Percentiles rank a stretch among this genome's conserved stretches.
These are phyloP conservation scores for Protonibea diacanthus DNA, from an alignment of 2,797 vertebrate species.

Conservation along the genomic window DNA sequence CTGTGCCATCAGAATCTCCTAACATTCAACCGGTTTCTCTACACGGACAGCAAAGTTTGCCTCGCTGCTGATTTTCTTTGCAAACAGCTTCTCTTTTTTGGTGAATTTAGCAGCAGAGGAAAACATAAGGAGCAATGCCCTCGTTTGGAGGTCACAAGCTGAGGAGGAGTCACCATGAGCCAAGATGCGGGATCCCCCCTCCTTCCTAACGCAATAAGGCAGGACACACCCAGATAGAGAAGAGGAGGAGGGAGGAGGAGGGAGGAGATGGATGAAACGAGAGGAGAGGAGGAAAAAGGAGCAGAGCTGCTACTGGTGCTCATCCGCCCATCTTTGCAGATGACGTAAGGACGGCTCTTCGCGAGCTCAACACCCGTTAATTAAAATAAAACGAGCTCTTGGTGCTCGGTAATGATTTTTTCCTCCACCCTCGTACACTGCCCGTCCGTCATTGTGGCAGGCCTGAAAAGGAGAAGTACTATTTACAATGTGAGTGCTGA, in stretches of 20 bases:
- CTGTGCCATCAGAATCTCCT: neutral
- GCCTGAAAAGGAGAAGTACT: neutral
- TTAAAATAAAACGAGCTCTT: slow-evolving; percentile 34
- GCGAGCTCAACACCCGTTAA: slow-evolving; percentile 33
- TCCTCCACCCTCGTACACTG: neutral
- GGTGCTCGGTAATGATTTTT: neutral
- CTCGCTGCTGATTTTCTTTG: neutral
- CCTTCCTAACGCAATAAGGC: slow-evolving; percentile 79
- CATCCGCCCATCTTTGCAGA: slow-evolving; percentile 70
- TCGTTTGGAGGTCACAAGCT: slow-evolving; percentile 79
- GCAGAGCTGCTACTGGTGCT: slow-evolving; percentile 55
- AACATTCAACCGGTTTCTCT: neutral
- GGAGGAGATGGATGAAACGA: slow-evolving; percentile 60
- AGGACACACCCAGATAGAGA: slow-evolving; percentile 83
- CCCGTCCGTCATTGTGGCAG: neutral
- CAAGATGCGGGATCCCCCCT: slow-evolving; percentile 84
- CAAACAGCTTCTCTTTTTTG: slow-evolving; percentile 1
- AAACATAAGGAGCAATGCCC: slow-evolving; percentile 66
- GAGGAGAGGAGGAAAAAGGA: slow-evolving; percentile 61
- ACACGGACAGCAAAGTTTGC: slow-evolving; percentile 25
- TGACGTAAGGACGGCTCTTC: slow-evolving; percentile 76
- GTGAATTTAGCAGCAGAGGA: slow-evolving; percentile 30
- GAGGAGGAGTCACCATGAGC: slow-evolving; percentile 71
- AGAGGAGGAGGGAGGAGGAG: slow-evolving; percentile 44
- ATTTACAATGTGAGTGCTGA: slow-evolving; percentile 14